These are phyloP conservation scores for Budorcas taxicolor DNA, from an alignment of 2,113 vertebrate species.

Conservation along the genomic window DNA sequence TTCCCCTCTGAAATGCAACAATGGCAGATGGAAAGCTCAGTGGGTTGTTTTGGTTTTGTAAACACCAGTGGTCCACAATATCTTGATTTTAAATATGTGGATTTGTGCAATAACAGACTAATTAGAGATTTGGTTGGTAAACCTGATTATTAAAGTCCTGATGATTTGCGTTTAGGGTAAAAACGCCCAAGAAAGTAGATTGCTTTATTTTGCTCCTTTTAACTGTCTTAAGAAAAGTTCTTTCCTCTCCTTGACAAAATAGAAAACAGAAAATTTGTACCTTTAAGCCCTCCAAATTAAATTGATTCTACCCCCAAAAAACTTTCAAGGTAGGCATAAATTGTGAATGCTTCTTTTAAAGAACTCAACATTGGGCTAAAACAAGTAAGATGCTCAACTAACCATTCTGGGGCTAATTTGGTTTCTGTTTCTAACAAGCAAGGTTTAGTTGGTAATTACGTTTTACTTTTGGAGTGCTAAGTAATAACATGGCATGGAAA, in stretches of 20 bases:
- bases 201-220: constrained; percentile 8
- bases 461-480: background rate
- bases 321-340: background rate
- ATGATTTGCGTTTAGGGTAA: constrained; percentile 10
- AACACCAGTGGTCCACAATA: background rate
- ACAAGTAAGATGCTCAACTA: background rate
- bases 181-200: background rate
- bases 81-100: background rate
- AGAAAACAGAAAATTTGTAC: background rate
- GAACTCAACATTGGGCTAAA: background rate
- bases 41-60: constrained; percentile 25
- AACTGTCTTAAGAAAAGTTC: constrained; percentile 1
- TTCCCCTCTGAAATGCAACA: background rate
- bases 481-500: background rate
- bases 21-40: constrained; percentile 13
- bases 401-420: background rate
- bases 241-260: background rate
- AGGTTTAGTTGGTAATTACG: background rate
- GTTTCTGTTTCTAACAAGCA: background rate
- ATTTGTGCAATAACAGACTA: background rate
- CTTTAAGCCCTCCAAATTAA: background rate
- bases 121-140: constrained; percentile 26
- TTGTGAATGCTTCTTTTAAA: constrained; percentile 21
- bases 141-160: background rate
- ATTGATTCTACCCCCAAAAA: background rate